Base-by-base conservation (phyloP, 2,888 invertebrate species). In the Ecliptopera silaceata region DNA sequence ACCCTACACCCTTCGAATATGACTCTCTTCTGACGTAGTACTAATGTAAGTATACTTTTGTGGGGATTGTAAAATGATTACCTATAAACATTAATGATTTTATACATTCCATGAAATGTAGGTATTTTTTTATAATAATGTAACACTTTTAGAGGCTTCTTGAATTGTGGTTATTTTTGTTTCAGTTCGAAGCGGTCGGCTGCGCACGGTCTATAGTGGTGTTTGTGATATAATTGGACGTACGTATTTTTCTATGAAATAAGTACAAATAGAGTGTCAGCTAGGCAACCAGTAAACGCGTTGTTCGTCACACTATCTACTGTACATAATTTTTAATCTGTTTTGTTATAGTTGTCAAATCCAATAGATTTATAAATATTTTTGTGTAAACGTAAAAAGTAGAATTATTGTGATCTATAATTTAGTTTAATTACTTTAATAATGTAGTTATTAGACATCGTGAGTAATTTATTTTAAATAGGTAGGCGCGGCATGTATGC, bases 1-100 rank as follows among this genome's bases (percentile, higher is more conserved):
- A 89, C 83, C 87, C 90, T 36, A 91, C 90, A 72, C 93, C 93
- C 84, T 93, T 87, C 86, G 92, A 87, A 86, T 93, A 92, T 79
- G 92, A 92, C 77, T 91, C 92, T 71, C 90, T 92, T 75, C 81
- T 92, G 72, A 91, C 92, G 89, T 92, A 91, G 88, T 86, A 84
- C 73, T 81, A 78, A 82, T 77, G 92, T 92, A 70, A 92, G 91
- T 91, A 77, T 69, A 41, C 51, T 45, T 31, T 22, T 41, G 5
- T 6, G 12, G 12, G 15, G 15, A 36, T 15, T 15, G 4, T 36
- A 4, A 15, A 34, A 15, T 34, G 13, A 34, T 34, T 34, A 13
- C 1, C 36, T 3, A 8, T 3, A 15, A 10, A 36, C n/a, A 2
- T 36, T 2, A 3, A 15, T 36, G 34, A 36, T 36, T 36, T 36